phyloP scores from a whole-genome alignment of 2,797 vertebrate species.

The Atherinosoma microstoma region DNA sequence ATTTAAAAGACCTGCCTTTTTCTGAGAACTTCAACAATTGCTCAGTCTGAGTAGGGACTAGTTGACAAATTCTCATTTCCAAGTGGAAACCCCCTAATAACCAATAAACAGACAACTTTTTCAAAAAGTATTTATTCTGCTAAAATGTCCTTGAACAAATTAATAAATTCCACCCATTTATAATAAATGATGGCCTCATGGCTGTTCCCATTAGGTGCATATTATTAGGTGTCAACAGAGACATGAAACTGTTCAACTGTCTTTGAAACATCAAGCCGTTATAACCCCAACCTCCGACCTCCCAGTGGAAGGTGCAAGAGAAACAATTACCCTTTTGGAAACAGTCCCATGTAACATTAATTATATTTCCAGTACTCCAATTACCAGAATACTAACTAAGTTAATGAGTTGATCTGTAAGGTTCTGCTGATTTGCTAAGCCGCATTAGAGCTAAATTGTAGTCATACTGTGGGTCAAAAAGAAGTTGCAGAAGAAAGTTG shows the following conservation, averaged over 20 bases:
- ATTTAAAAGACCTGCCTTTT: conserved; percentile 27
- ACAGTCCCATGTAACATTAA: conserved; percentile 12
- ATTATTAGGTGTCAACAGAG: not conserved
- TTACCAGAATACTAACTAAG: conserved; percentile 36
- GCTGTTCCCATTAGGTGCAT: not conserved
- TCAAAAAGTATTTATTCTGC: conserved; percentile 1
- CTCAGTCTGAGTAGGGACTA: not conserved
- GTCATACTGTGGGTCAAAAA: conserved; percentile 4
- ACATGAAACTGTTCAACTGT: conserved; percentile 23
- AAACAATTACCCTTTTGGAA: conserved; percentile 48
- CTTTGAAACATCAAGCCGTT: conserved; percentile 21
- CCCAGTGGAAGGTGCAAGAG: conserved; percentile 20
- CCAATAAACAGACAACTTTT: not conserved
- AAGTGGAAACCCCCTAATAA: not conserved
- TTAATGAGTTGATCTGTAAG: conserved; percentile 17
- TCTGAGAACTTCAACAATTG: conserved; percentile 26
- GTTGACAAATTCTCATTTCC: conserved; percentile 8
- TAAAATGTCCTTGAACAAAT: conserved; percentile 22
- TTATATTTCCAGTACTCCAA: conserved; percentile 34
- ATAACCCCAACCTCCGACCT: conserved; percentile 33
- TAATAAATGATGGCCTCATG: conserved; percentile 5
- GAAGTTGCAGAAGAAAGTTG: conserved; percentile 18
- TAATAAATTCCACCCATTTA: not conserved
- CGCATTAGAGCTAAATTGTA: not conserved
- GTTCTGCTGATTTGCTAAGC: not conserved